Evolutionary conservation across 2,797 vertebrate species (phyloP).

Genomic region (Tauraco hartlaubi): DNA sequence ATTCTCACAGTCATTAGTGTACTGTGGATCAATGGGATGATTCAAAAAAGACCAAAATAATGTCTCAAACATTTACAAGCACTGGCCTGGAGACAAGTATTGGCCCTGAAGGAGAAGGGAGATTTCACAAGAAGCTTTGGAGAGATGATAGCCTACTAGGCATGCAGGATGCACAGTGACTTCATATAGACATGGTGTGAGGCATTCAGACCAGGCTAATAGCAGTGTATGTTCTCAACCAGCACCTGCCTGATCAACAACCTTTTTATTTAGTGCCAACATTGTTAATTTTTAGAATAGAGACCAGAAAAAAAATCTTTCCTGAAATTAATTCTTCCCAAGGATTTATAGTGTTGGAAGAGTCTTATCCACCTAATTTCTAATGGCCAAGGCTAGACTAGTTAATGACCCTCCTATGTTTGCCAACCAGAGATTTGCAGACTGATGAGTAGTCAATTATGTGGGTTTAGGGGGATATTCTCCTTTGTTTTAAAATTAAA

Average conservation of each 20-base stretch:
- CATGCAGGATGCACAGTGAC: not conserved
- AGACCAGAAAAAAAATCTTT: not conserved
- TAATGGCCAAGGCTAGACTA: not conserved
- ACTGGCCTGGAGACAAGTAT: not conserved
- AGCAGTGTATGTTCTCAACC: not conserved
- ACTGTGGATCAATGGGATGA: not conserved
- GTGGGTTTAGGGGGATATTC: not conserved
- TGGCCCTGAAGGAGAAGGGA: not conserved
- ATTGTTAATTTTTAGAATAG: not conserved
- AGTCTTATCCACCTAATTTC: not conserved
- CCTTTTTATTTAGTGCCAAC: not conserved
- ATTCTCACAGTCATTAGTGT: not conserved
- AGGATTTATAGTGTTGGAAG: not conserved
- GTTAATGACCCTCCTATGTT: not conserved
- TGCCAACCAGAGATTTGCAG: not conserved
- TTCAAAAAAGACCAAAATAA: not conserved
- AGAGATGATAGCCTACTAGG: not conserved
- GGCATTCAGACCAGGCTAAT: not conserved
- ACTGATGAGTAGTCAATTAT: not conserved
- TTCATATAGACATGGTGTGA: not conserved
- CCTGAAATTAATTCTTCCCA: not conserved
- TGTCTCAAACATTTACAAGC: not conserved
- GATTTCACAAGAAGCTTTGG: not conserved
- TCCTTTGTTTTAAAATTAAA: not conserved
- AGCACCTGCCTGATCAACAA: not conserved